These are phyloP conservation scores for Zapus hudsonius DNA, from an alignment of 2,113 vertebrate genomes.

Conservation along the genomic window DNA sequence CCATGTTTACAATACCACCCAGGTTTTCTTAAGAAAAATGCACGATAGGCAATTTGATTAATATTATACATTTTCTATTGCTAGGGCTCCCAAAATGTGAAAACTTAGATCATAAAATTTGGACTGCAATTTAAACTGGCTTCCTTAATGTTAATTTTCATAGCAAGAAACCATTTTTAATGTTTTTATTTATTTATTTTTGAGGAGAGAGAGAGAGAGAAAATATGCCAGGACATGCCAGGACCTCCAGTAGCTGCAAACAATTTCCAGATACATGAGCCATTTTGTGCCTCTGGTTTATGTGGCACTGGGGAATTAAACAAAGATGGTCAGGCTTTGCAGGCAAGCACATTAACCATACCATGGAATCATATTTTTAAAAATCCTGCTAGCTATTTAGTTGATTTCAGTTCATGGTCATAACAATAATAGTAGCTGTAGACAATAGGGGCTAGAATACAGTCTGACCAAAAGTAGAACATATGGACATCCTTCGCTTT, in stretches of 20 bases:
- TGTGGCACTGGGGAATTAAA: no score
- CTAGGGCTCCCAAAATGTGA: not conserved
- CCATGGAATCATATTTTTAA: no score
- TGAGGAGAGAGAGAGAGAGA: no score
- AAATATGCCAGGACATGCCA: no score
- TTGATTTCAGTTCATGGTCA: slow-evolving; percentile 23
- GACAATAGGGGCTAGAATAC: not conserved
- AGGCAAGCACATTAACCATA: no score
- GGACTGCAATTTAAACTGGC: not conserved
- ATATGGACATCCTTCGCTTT: not conserved
- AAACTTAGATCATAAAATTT: slow-evolving; percentile 48
- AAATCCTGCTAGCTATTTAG: not conserved
- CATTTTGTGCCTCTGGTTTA: no score
- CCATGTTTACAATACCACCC: not conserved
- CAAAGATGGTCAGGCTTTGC: no score
- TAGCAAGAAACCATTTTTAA: not conserved
- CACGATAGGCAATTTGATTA: slow-evolving; percentile 25
- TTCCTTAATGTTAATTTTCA: slow-evolving; percentile 23
- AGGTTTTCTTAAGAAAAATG: not conserved
- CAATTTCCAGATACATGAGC: no score
- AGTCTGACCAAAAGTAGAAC: not conserved
- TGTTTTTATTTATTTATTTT: no score
- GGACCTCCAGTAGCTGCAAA: no score
- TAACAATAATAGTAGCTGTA: not conserved
- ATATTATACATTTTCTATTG: not conserved